A percentile compares a stretch with the other conserved stretches of the same genome.
These are phyloP conservation scores for Dolichoris vasculosae DNA, from an alignment of 1,140 invertebrate species.

Conservation along the genomic window DNA sequence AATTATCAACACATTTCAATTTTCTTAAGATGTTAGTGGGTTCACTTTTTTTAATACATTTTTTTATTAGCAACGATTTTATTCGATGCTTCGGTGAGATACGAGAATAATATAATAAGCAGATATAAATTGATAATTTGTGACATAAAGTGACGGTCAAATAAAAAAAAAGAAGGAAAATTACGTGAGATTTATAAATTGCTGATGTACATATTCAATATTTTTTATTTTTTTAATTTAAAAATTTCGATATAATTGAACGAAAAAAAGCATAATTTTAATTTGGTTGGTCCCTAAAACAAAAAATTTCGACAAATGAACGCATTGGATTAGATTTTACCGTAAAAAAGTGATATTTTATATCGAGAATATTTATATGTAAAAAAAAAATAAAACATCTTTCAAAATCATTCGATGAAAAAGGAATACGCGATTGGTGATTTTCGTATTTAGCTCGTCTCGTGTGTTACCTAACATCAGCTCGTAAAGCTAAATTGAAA, in stretches of 20 bases:
- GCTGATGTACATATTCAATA: too few relatives aligned
- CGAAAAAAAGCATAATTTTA: too few relatives aligned
- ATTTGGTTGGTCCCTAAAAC: too few relatives aligned
- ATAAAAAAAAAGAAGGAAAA: not conserved
- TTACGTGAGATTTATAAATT: not conserved
- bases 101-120: not conserved
- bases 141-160: conserved; percentile 23
- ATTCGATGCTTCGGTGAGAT: not conserved
- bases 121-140: not conserved
- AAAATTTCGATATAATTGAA: too few relatives aligned
- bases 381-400: too few relatives aligned
- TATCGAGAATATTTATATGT: too few relatives aligned
- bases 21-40: not conserved
- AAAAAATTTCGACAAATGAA: too few relatives aligned
- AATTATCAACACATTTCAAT: not conserved
- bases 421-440: not conserved
- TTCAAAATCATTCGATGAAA: not conserved
- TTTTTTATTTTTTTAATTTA: too few relatives aligned
- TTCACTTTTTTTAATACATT: not conserved
- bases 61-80: not conserved
- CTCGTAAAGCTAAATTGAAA: not conserved
- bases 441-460: too few relatives aligned
- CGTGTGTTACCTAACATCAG: not conserved
- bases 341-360: too few relatives aligned
- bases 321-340: too few relatives aligned